These are phyloP conservation scores for Latrodectus hesperus DNA, from an alignment of 2,888 invertebrate species.

Conservation along the genomic window DNA sequence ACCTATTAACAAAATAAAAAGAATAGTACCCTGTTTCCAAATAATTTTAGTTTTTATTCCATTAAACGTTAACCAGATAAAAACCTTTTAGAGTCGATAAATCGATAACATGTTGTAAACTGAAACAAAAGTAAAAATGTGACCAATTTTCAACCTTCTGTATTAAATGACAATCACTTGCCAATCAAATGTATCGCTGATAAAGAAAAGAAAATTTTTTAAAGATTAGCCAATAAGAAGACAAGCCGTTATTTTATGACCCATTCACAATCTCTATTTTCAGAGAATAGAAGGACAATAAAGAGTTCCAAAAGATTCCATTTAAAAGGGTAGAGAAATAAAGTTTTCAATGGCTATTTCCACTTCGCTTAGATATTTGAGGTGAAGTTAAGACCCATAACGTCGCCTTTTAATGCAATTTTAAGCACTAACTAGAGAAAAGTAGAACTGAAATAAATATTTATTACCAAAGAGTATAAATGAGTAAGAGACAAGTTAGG, in stretches of 20 bases:
- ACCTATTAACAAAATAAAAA: background rate
- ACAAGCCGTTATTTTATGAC: constrained; percentile 7
- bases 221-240: background rate
- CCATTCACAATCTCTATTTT: background rate
- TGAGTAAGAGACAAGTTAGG: no score
- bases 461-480: no score
- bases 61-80: background rate
- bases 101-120: constrained; percentile 23
- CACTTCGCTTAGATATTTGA: no score
- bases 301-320: background rate
- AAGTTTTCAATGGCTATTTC: no score
- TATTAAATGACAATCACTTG: constrained; percentile 46
- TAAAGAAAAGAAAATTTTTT: background rate
- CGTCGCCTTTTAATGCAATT: no score
- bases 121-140: constrained; percentile 2
- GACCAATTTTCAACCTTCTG: background rate
- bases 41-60: background rate
- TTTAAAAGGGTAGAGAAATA: background rate
- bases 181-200: constrained; percentile 19
- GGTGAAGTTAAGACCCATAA: no score
- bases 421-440: no score
- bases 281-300: background rate
- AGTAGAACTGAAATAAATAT: no score
- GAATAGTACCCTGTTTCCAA: background rate
- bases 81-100: background rate